Base-by-base conservation (phyloP, 2,888 invertebrate species). In the Diarsia mendica region DNA sequence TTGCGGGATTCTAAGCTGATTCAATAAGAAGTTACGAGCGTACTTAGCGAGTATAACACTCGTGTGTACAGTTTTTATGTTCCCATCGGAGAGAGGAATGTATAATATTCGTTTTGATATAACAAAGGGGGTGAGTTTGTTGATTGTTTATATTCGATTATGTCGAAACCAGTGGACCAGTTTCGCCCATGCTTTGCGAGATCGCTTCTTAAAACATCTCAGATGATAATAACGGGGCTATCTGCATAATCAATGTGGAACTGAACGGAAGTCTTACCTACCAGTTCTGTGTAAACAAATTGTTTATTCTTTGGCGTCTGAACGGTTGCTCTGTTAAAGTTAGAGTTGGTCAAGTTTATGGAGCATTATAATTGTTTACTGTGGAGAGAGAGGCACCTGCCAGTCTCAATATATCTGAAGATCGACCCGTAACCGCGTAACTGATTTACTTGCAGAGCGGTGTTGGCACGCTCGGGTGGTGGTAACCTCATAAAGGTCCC, bases 401-500 rank as follows among this genome's bases (percentile, higher is more conserved):
- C 89, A 80, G 82, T 85, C 74, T 84, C 86, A 85, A 90, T 90
- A 85, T 87, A 86, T 83, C 79, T 83, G 76, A 81, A 88, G 88
- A 91, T 89, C 89, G 87, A 78, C 85, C 82, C 73, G 73, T 72
- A 67, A 72, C 85, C 76, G 80, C 87, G 89, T 92, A 92, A 94
- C 92, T 93, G 93, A 93, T 94, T 94, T 93, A 93, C 92, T 92
- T 90, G 89, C 85, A 89, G 88, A 90, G 89, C 89, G 88, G 87
- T 91, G 90, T 91, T 91, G 92, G 89, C 92, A 90, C 90, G 90
- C 90, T 90, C 87, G 87, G 89, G 91, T 94, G 94, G 94, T 94
- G 93, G 93, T 91, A 93, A 93, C 92, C 91, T 94, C 93, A 94
- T 94, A 92, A 93, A 92, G 91, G 89, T 89, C 93, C 93, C 94